Base-by-base conservation (phyloP, 2,888 invertebrate genomes). In the Scaptomyza flava region DNA sequence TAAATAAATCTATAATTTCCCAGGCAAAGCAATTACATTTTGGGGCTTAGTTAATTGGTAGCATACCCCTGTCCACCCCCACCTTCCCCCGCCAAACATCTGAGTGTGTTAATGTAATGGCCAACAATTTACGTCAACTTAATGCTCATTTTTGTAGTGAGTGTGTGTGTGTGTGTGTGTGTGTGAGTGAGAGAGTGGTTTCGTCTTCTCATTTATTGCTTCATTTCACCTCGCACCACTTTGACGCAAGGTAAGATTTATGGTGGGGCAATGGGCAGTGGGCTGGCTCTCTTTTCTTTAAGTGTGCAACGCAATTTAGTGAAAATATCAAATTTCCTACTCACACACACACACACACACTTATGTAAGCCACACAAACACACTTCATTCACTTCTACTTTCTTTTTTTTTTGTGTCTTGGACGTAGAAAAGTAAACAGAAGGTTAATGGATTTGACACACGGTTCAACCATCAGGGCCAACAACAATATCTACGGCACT, bases 401-500 rank as follows among this genome's bases (percentile, higher is more conserved):
- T 45, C 34, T 36, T 2, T 7, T 14, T 3, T 38, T 14, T 38
- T 6, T 59, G 46, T 50, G 47, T 58, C 54, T 68, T 75, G 72
- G 86, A 72, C 88, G 88, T 89, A 81, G 88, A 87, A 90, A 90
- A 90, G 89, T 86, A 90, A 90, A 90, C 84, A 89, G 89, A 90
- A 90, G 90, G 90, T 90, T 90, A 90, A 90, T 90, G 90, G 90
- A 89, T 89, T 89, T 90, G 90, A 90, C 90, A 84, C 87, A 84
- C 87, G 84, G 82, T 77, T 81, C 83, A 72, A 36, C 74, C 63
- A 41, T 64, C 72, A 72, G 61, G 60, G 56, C 58, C 73, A n/a
- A n/a, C 6, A 74, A 46, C 8, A n/a, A 7, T 68, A 64, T 27
- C 63, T 63, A 61, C 57, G 79, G 89, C 84, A 87, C 89, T 89